These are phyloP conservation scores for Marmota flaviventris DNA, from an alignment of 2,113 vertebrate species.

Conservation along the genomic window DNA sequence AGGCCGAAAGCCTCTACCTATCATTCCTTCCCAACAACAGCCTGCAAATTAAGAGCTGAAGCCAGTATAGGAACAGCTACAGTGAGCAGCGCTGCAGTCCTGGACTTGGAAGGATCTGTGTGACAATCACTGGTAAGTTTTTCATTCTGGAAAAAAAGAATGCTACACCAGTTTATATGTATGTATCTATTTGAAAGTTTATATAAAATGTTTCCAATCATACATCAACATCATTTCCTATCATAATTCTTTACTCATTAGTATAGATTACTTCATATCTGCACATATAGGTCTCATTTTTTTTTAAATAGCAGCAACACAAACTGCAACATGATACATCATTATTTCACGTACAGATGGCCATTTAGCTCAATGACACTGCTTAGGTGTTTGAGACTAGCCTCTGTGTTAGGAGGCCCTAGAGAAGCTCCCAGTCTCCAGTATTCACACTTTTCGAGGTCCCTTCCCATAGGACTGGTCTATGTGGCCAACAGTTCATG, in stretches of 20 bases:
- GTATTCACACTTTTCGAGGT: no score
- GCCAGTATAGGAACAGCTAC: fast-evolving
- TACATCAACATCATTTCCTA: neutral
- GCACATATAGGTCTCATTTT: neutral
- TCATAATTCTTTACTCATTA: neutral
- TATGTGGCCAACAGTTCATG: neutral
- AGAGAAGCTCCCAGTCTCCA: no score
- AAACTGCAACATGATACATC: neutral
- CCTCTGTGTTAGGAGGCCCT: neutral
- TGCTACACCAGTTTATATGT: neutral
- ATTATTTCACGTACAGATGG: neutral
- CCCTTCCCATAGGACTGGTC: neutral
- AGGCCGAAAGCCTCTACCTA: neutral
- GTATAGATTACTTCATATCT: neutral
- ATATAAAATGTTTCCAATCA: neutral
- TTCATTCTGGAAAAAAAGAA: constrained; percentile 26
- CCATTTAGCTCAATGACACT: neutral
- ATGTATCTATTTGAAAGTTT: neutral
- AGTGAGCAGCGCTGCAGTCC: neutral
- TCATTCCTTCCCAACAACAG: neutral
- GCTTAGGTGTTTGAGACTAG: neutral
- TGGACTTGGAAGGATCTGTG: neutral
- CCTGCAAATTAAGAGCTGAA: neutral
- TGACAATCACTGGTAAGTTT: neutral
- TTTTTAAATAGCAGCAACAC: neutral